Conservation (phyloP, 2,113 vertebrate genomes). For the Phocoena phocoena region DNA sequence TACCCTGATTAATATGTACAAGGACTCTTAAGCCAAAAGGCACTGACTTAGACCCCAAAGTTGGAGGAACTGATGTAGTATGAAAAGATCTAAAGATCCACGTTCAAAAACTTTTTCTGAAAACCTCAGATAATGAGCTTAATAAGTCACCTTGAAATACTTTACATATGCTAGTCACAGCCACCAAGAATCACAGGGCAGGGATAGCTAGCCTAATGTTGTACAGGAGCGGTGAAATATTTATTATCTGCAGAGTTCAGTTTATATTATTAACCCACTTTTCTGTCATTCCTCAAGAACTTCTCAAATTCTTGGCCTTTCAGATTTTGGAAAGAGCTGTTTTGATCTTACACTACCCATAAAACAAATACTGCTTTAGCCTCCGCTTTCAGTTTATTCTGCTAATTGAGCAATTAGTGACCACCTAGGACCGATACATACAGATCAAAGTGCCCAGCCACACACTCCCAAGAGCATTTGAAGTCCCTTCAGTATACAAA, state of each 20-base stretch:
- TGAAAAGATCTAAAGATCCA: not conserved
- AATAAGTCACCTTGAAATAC: constrained; percentile 40
- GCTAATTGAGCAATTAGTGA: not conserved
- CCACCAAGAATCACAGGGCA: not conserved
- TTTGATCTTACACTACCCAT: not conserved
- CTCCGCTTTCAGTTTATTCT: not conserved
- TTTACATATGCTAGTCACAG: constrained; percentile 6
- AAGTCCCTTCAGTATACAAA: not conserved
- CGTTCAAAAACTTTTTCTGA: not conserved
- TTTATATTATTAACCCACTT: constrained; percentile 41
- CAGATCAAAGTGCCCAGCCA: not conserved
- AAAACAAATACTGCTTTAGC: not conserved
- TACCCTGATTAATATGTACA: not conserved
- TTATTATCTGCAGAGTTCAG: constrained; percentile 20
- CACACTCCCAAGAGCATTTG: not conserved
- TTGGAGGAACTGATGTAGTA: not conserved
- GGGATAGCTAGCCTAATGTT: not conserved
- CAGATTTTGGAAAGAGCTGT: not conserved
- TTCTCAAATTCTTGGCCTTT: constrained; percentile 29
- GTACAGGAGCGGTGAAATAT: constrained; percentile 30
- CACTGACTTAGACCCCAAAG: not conserved
- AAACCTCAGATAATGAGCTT: constrained; percentile 20
- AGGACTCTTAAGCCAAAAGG: not conserved
- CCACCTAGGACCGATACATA: not conserved
- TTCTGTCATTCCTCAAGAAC: constrained; percentile 43